A percentile compares a stretch with the other conserved stretches of the same genome.
Conservation (phyloP, 2,113 vertebrate genomes). For the Lasiurus borealis region DNA sequence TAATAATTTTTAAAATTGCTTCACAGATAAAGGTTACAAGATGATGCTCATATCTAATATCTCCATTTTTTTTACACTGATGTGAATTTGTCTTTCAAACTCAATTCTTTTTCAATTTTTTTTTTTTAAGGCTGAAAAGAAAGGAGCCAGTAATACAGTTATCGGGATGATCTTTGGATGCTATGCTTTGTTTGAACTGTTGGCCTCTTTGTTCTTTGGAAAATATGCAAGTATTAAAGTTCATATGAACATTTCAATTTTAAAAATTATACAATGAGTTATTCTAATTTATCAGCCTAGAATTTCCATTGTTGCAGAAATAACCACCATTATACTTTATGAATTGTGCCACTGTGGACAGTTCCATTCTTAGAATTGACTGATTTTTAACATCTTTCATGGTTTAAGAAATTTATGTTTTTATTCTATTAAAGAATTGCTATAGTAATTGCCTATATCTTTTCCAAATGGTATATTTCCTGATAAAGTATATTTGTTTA, state of each 20-base stretch:
- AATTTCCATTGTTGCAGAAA: conserved; percentile 23
- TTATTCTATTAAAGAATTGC: background rate
- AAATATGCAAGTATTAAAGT: conserved; percentile 93
- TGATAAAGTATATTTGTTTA: conserved; percentile 15
- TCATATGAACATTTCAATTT: conserved; percentile 12
- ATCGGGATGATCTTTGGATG: conserved; percentile 96
- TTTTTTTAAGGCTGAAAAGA: conserved; percentile 92
- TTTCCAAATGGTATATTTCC: background rate
- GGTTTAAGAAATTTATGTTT: background rate
- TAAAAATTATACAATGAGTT: background rate
- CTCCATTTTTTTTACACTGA: conserved; percentile 47
- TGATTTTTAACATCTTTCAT: background rate
- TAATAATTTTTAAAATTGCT: conserved; percentile 24
- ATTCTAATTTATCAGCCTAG: background rate
- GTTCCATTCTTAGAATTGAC: background rate
- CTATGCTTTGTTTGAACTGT: conserved; percentile 92
- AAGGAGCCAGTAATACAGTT: conserved; percentile 92
- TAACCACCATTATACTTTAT: conserved; percentile 16
- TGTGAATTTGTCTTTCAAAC: conserved; percentile 20
- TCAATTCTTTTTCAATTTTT: conserved; percentile 52
- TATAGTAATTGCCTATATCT: background rate
- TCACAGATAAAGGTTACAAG: background rate
- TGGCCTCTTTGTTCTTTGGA: conserved; percentile 92
- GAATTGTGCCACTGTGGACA: background rate
- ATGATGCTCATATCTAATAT: background rate